Evolutionary conservation across 2,888 invertebrate species (phyloP).

Genomic region (Caenorhabditis plicata): DNA sequence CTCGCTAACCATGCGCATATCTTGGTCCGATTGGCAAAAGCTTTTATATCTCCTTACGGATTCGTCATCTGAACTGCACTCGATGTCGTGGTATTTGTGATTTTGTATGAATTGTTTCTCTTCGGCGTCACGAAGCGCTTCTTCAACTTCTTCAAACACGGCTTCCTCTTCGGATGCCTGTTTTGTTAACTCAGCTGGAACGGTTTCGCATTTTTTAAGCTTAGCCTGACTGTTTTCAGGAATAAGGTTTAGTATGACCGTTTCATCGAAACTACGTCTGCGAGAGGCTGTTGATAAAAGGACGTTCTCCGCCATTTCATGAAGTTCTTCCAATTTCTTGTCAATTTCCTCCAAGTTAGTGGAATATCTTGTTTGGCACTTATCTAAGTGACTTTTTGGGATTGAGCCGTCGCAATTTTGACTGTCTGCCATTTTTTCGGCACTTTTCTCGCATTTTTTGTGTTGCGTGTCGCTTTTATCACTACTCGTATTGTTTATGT

Average conservation of each 20-base stretch:
- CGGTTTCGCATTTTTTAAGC: conserved; percentile 20
- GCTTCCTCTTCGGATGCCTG: conserved; percentile 24
- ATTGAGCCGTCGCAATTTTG: too few species aligned
- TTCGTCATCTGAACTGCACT: conserved; percentile 31
- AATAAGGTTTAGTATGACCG: neutral
- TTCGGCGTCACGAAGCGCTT: conserved; percentile 30
- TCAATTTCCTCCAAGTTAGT: conserved; percentile 24
- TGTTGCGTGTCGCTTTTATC: conserved; percentile 2
- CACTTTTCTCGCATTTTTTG: neutral
- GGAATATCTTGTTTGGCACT: too few species aligned
- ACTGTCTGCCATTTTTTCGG: neutral
- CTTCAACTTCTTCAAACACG: conserved; percentile 24
- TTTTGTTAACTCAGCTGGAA: conserved; percentile 14
- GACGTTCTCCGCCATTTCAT: conserved; percentile 17
- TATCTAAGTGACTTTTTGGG: too few species aligned
- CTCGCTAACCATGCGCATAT: too few species aligned
- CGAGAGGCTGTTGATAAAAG: conserved; percentile 7
- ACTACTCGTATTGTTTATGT: conserved; percentile 9
- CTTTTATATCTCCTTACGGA: neutral
- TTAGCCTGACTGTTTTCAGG: conserved; percentile 7
- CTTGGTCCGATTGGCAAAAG: neutral
- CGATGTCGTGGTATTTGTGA: conserved; percentile 13
- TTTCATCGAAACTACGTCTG: neutral
- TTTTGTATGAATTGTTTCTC: conserved; percentile 20
- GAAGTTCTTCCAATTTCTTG: conserved; percentile 19